phyloP scores from a whole-genome alignment of 2,888 invertebrate genomes.

The Pollenia labialis region DNA sequence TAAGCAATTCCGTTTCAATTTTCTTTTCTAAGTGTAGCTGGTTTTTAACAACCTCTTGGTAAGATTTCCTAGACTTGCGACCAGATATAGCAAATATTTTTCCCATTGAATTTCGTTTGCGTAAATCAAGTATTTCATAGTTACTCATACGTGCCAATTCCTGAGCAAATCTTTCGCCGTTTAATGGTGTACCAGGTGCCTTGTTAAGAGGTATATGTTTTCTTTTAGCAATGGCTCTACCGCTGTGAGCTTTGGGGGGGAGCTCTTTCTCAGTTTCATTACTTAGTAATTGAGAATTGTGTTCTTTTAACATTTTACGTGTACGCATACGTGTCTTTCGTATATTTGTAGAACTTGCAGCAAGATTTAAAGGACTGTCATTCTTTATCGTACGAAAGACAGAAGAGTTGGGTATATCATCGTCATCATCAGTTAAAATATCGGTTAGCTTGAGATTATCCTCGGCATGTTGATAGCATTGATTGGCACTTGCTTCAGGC shows the following conservation, averaged over 20 bases:
- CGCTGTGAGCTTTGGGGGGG: constrained; percentile 39
- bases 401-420: not conserved
- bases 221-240: not conserved
- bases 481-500: not conserved
- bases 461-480: not conserved
- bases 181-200: constrained; percentile 77
- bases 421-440: constrained; percentile 74
- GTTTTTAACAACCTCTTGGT: constrained; percentile 60
- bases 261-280: constrained; percentile 46
- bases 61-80: constrained; percentile 38
- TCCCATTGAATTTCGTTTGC: constrained; percentile 79
- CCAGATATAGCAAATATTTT: constrained; percentile 72
- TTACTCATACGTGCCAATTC: constrained; percentile 79
- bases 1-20: constrained; percentile 75
- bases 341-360: constrained; percentile 5
- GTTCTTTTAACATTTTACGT: constrained; percentile 10
- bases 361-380: constrained; percentile 70
- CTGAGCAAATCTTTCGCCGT: constrained; percentile 79
- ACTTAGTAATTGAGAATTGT: constrained; percentile 19
- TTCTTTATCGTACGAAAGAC: not conserved
- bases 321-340: constrained; percentile 27
- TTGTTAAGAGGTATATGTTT: constrained; percentile 75
- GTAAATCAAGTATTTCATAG: constrained; percentile 80
- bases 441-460: constrained; percentile 62
- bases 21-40: constrained; percentile 75